Conservation (phyloP, 2,113 vertebrate species). For the Enhydra lutris region DNA sequence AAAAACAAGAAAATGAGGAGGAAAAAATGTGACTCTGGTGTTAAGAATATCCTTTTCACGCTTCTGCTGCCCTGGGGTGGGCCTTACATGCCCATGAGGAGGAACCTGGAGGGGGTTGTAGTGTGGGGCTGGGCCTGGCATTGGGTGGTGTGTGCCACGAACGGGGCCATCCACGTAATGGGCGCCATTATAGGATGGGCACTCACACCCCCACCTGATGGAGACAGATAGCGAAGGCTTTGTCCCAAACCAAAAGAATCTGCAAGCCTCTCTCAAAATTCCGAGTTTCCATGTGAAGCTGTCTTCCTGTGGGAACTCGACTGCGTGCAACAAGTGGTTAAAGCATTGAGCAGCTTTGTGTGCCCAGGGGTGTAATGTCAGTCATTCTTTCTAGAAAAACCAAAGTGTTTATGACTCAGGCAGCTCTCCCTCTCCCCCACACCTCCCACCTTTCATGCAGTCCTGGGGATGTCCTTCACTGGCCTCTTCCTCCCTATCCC, state of each 20-base stretch:
- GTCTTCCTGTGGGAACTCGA: neutral
- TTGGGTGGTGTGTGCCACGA: accelerated
- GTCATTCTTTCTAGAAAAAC: neutral
- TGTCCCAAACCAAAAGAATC: neutral
- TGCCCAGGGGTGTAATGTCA: too few species aligned
- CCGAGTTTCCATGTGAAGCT: neutral
- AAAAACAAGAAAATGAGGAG: neutral
- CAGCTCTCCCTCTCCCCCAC: neutral
- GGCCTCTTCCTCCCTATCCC: neutral
- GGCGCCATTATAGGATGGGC: neutral
- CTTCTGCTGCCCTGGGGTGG: neutral
- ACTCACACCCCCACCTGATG: neutral
- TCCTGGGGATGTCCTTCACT: accelerated
- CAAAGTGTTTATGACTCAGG: neutral
- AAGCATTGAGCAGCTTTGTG: accelerated
- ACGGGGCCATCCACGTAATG: neutral
- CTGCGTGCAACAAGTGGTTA: accelerated
- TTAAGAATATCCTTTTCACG: neutral
- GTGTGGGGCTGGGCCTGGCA: neutral
- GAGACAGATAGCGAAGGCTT: neutral
- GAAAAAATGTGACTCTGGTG: neutral
- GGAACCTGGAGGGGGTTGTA: neutral
- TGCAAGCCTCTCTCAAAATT: neutral
- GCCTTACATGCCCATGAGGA: neutral
- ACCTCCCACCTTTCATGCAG: accelerated